Conservation (phyloP, 2,113 vertebrate genomes). For the Verasper variegatus region DNA sequence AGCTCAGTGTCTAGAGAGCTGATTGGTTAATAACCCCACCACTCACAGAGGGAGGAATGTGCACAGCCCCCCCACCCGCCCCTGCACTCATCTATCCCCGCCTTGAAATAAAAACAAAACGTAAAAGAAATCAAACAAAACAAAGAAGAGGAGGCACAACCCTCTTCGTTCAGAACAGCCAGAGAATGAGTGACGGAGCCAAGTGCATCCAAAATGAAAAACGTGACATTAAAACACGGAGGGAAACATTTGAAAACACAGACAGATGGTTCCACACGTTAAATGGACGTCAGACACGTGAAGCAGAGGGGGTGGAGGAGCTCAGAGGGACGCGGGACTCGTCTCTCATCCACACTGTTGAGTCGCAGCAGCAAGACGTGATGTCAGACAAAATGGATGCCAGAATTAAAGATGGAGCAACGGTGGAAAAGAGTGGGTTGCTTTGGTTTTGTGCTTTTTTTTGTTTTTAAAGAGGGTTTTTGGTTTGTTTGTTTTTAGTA, state of each 20-base stretch:
- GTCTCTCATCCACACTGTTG: constrained; percentile 90
- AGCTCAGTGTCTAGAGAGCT: constrained; percentile 87
- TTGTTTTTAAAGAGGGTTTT: background rate
- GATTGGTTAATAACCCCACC: constrained; percentile 78
- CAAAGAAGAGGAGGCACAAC: constrained; percentile 15
- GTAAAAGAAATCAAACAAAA: constrained; percentile 36
- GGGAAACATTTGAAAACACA: constrained; percentile 78
- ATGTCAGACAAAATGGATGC: constrained; percentile 77
- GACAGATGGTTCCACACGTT: constrained; percentile 46
- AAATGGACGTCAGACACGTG: constrained; percentile 60
- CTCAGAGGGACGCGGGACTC: constrained; percentile 69
- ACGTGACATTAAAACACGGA: constrained; percentile 77
- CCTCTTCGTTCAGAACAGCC: constrained; percentile 87
- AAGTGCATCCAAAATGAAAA: constrained; percentile 76
- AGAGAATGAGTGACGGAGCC: constrained; percentile 71
- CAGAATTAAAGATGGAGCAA: constrained; percentile 63
- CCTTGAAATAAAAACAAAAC: constrained; percentile 57
- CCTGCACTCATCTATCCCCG: constrained; percentile 86
- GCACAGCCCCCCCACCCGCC: constrained; percentile 34
- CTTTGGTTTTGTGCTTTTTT: constrained; percentile 49
- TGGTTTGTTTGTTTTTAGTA: constrained; percentile 82
- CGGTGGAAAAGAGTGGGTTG: constrained; percentile 75
- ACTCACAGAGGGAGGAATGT: constrained; percentile 77
- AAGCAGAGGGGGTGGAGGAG: constrained; percentile 79
- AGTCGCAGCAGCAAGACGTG: constrained; percentile 86